Percentiles rank a stretch among this genome's conserved stretches.
Conservation (phyloP, 2,888 invertebrate species). For the Marronus borbonicus region DNA sequence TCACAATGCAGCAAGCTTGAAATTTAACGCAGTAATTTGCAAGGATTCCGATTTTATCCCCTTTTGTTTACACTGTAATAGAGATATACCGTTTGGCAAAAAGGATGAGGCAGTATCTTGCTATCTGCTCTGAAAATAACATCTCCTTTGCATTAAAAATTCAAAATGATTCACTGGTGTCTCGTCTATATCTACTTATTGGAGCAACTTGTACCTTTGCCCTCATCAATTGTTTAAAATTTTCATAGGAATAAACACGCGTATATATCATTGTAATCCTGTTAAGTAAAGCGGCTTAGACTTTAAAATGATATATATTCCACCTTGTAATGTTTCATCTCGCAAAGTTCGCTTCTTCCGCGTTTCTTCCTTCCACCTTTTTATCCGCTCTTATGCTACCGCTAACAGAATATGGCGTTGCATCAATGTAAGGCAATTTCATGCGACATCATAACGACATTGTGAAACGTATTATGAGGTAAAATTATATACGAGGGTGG, state of each 20-base stretch:
- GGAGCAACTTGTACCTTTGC: not conserved
- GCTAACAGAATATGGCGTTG: not conserved
- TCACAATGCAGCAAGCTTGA: no score
- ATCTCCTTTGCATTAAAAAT: not conserved
- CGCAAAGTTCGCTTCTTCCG: constrained; percentile 17
- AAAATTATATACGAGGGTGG: not conserved
- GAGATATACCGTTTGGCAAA: no score
- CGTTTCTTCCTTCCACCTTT: not conserved
- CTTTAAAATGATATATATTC: constrained; percentile 39
- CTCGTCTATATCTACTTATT: not conserved
- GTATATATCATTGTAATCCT: constrained; percentile 35
- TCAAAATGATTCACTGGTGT: not conserved
- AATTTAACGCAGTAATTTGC: no score
- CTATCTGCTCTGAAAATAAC: no score
- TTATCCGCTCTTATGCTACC: not conserved
- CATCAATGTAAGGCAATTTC: constrained; percentile 6
- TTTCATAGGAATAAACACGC: constrained; percentile 24
- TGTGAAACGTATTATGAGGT: not conserved
- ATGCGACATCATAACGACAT: not conserved
- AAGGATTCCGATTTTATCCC: no score
- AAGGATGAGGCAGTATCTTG: no score
- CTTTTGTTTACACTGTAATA: no score
- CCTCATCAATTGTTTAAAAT: constrained; percentile 25
- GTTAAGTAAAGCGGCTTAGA: constrained; percentile 42
- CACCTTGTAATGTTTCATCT: constrained; percentile 27